These are phyloP conservation scores for Microcebus griseorufus DNA, from an alignment of 2,113 vertebrate genomes.

Conservation along the genomic window DNA sequence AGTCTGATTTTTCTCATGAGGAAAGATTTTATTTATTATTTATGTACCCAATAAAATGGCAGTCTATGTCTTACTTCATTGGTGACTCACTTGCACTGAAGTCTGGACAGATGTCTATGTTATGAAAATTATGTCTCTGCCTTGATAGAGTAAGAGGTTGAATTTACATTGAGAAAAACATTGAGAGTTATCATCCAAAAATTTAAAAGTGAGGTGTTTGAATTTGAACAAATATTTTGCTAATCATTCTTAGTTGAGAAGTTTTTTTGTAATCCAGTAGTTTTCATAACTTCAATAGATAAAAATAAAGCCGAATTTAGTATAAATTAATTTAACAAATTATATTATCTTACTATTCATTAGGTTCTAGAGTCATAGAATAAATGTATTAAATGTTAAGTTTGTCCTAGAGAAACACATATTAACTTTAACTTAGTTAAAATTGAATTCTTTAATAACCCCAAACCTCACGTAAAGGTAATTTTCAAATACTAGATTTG, in stretches of 20 bases:
- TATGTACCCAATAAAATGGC: neutral
- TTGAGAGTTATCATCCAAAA: neutral
- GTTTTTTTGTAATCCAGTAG: neutral
- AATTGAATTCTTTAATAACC: neutral
- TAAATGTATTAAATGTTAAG: neutral
- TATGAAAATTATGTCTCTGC: neutral
- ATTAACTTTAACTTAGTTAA: neutral
- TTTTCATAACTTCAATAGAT: neutral
- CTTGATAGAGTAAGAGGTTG: neutral
- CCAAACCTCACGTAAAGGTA: neutral
- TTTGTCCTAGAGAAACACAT: neutral
- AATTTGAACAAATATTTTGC: neutral
- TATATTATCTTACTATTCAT: neutral
- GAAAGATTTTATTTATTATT: neutral
- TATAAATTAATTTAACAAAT: neutral
- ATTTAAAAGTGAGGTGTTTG: neutral
- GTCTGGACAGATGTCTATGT: neutral
- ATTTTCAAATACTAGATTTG: neutral
- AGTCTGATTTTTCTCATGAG: neutral
- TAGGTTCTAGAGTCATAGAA: neutral
- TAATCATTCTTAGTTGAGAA: neutral
- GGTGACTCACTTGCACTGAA: neutral
- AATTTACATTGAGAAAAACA: neutral
- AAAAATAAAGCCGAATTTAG: neutral
- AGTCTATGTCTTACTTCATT: neutral